Percentiles rank a stretch among this genome's conserved stretches.
Conservation (phyloP, 2,797 vertebrate species). For the Trachurus trachurus region DNA sequence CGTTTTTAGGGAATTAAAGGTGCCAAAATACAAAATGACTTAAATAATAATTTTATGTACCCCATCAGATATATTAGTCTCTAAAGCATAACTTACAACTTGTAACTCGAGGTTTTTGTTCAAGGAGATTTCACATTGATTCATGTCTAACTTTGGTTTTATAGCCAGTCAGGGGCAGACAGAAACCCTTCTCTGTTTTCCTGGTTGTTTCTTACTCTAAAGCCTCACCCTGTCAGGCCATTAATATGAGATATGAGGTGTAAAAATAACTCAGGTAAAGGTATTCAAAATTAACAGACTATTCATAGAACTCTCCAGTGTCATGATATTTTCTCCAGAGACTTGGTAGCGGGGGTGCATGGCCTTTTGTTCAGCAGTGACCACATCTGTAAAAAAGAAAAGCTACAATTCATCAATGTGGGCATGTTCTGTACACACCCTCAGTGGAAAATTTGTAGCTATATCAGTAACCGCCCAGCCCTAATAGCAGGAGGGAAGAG, state of each 20-base stretch:
- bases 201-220: slow-evolving; percentile 63
- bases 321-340: slow-evolving; percentile 27
- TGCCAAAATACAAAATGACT: slow-evolving; percentile 87
- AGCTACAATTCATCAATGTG: slow-evolving; percentile 50
- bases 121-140: slow-evolving; percentile 76
- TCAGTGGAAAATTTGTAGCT: slow-evolving; percentile 22
- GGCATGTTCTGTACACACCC: slow-evolving; percentile 41
- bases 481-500: background rate
- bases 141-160: slow-evolving; percentile 81
- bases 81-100: slow-evolving; percentile 84
- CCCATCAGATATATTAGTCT: slow-evolving; percentile 85
- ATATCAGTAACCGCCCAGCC: slow-evolving; percentile 11
- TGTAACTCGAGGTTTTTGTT: slow-evolving; percentile 78
- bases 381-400: slow-evolving; percentile 40
- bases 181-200: slow-evolving; percentile 76
- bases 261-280: slow-evolving; percentile 67
- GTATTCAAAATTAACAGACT: slow-evolving; percentile 59
- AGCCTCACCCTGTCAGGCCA: slow-evolving; percentile 57
- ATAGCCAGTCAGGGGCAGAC: slow-evolving; percentile 69
- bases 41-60: slow-evolving; percentile 85
- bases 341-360: slow-evolving; percentile 5
- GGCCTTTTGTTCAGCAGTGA: slow-evolving; percentile 51
- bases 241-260: slow-evolving; percentile 74
- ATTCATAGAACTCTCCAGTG: slow-evolving; percentile 36
- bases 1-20: slow-evolving; percentile 87